Base-by-base conservation (phyloP, 2,797 vertebrate species). In the Gymnoscopelus braueri region DNA sequence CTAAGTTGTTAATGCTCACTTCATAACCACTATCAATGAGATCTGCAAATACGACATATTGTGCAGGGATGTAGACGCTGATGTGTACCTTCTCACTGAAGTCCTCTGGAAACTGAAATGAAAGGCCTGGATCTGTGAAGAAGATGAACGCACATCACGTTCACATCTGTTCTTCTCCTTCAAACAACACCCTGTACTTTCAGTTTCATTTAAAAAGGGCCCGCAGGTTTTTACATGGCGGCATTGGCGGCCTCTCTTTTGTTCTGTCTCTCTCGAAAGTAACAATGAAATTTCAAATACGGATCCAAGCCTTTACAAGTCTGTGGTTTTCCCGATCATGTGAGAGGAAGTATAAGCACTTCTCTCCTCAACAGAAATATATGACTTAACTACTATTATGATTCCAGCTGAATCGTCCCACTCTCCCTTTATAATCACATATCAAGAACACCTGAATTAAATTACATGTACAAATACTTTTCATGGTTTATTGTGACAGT, bases 91-190 rank as follows among this genome's bases (percentile, higher is more conserved):
- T 94, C 81, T 96, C 94, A 63, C 69, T 89, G 83, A 95, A 95
- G 80, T 96, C 94, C 19, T 92, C 93, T 67, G 96, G 96, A 74
- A 95, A 97, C 71, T 95, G 95, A 71, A 94, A 89, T 65, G 91
- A 77, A 26, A 97, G 80, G 11, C 60, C 87, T 59, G 96, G 95
- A 84, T 96, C 96, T 97, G 84, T 1, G 74, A 51, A 32, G 68
- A 65, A 8, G 65, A 71, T 19, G 3, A 1, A 24, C 6, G 70
- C 9, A 61, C 69, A 72, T 15, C 55, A 48, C 15, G 9, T 9
- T 44, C 39, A 44, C 7, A 10, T 8, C 39, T 9, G 39, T 44
- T 44, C 39, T 44, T 44, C 39, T 44, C 39, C 39, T 44, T 44
- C 39, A 44, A 9, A 44, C 8, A 44, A 44, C 39, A 44, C 39